These are phyloP conservation scores for Euleptes europaea DNA, from an alignment of 2,113 vertebrate species.

Conservation along the genomic window DNA sequence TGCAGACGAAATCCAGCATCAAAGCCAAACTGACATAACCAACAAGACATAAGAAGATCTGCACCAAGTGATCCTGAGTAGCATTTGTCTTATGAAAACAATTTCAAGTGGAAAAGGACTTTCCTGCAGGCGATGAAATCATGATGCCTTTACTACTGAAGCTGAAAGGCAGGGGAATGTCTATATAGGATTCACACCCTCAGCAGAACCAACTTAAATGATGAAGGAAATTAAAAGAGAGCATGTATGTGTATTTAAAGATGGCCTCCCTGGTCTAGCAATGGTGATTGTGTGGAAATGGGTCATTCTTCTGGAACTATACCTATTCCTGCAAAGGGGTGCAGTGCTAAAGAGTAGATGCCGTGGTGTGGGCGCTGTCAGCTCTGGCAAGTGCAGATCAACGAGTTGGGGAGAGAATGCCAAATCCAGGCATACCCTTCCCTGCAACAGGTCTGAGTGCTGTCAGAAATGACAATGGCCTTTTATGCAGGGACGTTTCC, in stretches of 20 bases:
- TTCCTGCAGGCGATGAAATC: conserved; percentile 67
- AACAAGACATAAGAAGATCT: conserved; percentile 28
- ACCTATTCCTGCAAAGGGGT: neutral
- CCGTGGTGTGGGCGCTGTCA: neutral
- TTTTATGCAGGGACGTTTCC: too few relatives aligned
- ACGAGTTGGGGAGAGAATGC: neutral
- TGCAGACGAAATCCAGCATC: conserved; percentile 47
- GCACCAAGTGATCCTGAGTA: conserved; percentile 55
- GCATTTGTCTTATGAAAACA: conserved; percentile 65
- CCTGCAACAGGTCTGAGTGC: neutral
- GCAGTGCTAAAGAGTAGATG: neutral
- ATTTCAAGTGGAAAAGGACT: conserved; percentile 67
- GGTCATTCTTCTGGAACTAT: neutral
- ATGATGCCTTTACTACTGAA: conserved; percentile 56
- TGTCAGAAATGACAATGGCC: neutral
- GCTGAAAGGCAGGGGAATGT: conserved; percentile 53
- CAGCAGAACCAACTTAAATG: conserved; percentile 46
- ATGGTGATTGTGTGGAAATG: neutral
- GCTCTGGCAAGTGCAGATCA: neutral
- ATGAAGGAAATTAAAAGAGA: conserved; percentile 16
- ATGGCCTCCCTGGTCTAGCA: neutral
- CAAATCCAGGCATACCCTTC: neutral
- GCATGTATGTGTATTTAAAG: neutral
- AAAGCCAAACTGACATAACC: conserved; percentile 36
- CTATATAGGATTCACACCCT: conserved; percentile 49